Evolutionary conservation across 1,140 invertebrate species (phyloP).

Genomic region (Drosophila kikkawai): DNA sequence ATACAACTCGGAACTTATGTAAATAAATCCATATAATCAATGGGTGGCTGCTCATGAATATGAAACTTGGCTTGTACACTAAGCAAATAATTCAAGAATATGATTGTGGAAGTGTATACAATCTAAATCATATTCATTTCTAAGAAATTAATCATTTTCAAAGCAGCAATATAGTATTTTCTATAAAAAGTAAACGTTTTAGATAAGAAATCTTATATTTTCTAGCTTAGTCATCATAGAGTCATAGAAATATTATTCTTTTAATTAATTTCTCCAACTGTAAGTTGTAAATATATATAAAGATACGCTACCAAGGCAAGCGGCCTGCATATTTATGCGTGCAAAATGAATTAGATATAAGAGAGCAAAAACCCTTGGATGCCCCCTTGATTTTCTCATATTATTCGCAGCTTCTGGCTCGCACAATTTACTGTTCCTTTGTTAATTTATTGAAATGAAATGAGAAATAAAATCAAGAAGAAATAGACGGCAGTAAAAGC

Average conservation of each 20-base stretch:
- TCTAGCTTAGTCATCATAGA: not conserved
- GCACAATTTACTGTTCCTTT: conserved; percentile 69
- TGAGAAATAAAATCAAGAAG: conserved; percentile 73
- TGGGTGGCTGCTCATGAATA: conserved; percentile 64
- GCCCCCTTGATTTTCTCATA: conserved; percentile 51
- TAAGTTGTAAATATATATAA: conserved; percentile 14
- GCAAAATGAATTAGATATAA: conserved; percentile 7
- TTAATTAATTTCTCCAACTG: conserved; percentile 4
- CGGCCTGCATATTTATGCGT: conserved; percentile 50
- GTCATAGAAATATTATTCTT: not conserved
- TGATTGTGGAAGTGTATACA: not conserved
- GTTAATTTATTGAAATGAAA: conserved; percentile 83
- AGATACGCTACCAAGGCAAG: conserved; percentile 14
- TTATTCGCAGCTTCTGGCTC: conserved; percentile 44
- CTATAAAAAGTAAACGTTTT: not conserved
- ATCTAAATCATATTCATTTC: conserved; percentile 1
- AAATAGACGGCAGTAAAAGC: conserved; percentile 43
- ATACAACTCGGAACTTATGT: conserved; percentile 29
- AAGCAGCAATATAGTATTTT: not conserved
- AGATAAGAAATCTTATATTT: not conserved
- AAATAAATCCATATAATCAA: conserved; percentile 59
- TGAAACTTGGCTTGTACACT: conserved; percentile 25
- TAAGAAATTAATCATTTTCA: not conserved
- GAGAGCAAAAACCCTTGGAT: conserved; percentile 14
- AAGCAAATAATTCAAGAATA: conserved; percentile 9